A percentile compares a stretch with the other conserved stretches of the same genome.
phyloP scores from a whole-genome alignment of 2,888 invertebrate genomes.

The Drosophila ustulata region DNA sequence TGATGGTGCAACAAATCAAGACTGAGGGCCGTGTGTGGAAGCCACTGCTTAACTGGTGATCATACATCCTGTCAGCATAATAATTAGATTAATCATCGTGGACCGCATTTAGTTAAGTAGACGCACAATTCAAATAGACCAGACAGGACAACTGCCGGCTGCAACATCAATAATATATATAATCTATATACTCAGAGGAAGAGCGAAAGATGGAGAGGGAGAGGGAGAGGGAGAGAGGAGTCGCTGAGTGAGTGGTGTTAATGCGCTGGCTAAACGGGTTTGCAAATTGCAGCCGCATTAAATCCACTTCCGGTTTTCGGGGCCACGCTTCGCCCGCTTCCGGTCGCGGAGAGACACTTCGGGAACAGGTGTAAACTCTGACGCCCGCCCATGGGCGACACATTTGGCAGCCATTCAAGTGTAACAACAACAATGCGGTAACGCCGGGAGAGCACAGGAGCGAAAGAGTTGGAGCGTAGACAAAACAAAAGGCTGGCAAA shows the following conservation, averaged over 20 bases:
- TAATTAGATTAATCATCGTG: constrained; percentile 39
- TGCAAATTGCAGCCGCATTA: constrained; percentile 75
- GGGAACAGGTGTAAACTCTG: constrained; percentile 69
- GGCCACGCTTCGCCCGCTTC: constrained; percentile 46
- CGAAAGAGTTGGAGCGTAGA: background rate
- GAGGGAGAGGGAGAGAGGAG: background rate
- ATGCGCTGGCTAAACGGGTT: constrained; percentile 65
- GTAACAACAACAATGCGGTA: constrained; percentile 58
- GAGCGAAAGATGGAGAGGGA: background rate
- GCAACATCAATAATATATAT: constrained; percentile 53
- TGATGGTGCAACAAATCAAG: background rate
- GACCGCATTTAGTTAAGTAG: constrained; percentile 10
- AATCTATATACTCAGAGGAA: constrained; percentile 25
- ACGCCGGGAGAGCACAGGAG: background rate
- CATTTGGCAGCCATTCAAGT: constrained; percentile 79
- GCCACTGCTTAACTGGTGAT: background rate
- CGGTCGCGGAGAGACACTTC: constrained; percentile 55
- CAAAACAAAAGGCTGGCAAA: constrained; percentile 59
- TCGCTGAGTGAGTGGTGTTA: constrained; percentile 44
- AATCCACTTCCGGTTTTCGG: constrained; percentile 67
- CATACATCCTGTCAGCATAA: constrained; percentile 23
- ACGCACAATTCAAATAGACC: constrained; percentile 9
- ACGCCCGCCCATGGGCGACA: constrained; percentile 65
- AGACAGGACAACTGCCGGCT: constrained; percentile 15
- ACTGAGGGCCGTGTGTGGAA: background rate